Evolutionary conservation across 2,797 vertebrate genomes (phyloP).

Genomic region (Atherinosoma microstoma): DNA sequence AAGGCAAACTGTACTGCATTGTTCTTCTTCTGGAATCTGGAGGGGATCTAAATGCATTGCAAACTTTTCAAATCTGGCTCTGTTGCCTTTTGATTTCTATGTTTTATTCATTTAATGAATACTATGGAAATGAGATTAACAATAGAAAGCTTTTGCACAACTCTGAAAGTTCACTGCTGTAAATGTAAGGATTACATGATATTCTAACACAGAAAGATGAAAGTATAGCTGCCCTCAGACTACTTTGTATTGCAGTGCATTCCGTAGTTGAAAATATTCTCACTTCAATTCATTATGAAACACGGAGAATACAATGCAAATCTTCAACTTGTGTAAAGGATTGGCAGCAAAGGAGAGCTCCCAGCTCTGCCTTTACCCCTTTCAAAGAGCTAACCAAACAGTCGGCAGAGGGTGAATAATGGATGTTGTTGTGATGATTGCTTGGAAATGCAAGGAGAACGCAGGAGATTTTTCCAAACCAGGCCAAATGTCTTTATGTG

Average conservation of each 20-base stretch:
- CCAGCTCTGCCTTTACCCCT: constrained; percentile 50
- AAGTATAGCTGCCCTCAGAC: constrained; percentile 24
- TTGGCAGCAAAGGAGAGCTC: constrained; percentile 27
- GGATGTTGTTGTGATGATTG: constrained; percentile 65
- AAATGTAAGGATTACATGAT: constrained; percentile 72
- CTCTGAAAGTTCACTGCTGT: constrained; percentile 61
- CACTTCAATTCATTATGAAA: constrained; percentile 31
- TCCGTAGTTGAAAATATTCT: constrained; percentile 18
- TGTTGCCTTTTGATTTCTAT: constrained; percentile 52
- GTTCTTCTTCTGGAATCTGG: constrained; percentile 40
- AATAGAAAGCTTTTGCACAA: constrained; percentile 48
- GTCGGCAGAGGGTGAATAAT: constrained; percentile 69
- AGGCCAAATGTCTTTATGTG: constrained; percentile 69
- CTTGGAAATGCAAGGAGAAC: constrained; percentile 36
- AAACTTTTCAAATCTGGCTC: constrained; percentile 37
- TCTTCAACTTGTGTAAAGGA: constrained; percentile 23
- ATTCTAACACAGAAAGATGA: constrained; percentile 39
- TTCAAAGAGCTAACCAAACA: constrained; percentile 62
- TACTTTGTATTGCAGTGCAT: constrained; percentile 8
- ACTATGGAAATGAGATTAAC: constrained; percentile 55
- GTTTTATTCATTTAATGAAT: constrained; percentile 60
- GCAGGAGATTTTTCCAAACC: constrained; percentile 52
- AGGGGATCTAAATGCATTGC: constrained; percentile 37
- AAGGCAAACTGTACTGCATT: constrained; percentile 36
- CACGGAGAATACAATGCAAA: constrained; percentile 10